Percentiles rank a stretch among this genome's conserved stretches.
Evolutionary conservation across 2,888 invertebrate species (phyloP).

Genomic region (Noctua janthina): DNA sequence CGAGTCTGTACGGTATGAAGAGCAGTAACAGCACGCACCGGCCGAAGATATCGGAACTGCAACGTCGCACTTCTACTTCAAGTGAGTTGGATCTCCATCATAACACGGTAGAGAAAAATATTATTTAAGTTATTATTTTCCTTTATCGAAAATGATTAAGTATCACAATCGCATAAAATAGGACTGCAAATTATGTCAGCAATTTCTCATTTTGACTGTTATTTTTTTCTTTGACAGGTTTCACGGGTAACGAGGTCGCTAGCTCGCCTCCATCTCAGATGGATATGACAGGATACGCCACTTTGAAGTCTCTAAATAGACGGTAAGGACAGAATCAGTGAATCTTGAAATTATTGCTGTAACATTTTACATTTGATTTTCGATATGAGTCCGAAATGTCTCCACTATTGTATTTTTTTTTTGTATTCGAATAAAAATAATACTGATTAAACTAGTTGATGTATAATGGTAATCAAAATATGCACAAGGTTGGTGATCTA

Average conservation of each 20-base stretch:
- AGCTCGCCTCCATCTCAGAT: conserved; percentile 92
- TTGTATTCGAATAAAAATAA: not conserved
- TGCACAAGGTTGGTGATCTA: not conserved
- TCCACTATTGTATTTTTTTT: not conserved
- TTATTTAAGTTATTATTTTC: not conserved
- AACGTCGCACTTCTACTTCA: conserved; percentile 89
- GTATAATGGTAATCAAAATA: not conserved
- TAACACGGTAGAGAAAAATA: not conserved
- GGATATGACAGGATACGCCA: conserved; percentile 94
- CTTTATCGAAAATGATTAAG: not conserved
- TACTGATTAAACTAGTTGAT: not conserved
- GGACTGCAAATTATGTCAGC: not conserved
- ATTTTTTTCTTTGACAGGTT: conserved; percentile 75
- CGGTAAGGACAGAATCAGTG: conserved; percentile 75
- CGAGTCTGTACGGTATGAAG: conserved; percentile 91
- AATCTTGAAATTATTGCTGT: not conserved
- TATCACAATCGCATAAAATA: not conserved
- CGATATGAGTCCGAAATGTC: not conserved
- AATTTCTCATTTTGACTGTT: not conserved
- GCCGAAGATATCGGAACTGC: conserved; percentile 87
- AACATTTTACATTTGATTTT: not conserved
- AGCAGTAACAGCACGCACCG: conserved; percentile 81
- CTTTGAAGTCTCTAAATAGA: conserved; percentile 92
- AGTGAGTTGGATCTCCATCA: conserved; percentile 80
- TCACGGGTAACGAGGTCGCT: conserved; percentile 89